Evolutionary conservation across 2,888 invertebrate species (phyloP), one percentile per base, ranked within the genome.

Genomic region (Pyrrhosoma nymphula): DNA sequence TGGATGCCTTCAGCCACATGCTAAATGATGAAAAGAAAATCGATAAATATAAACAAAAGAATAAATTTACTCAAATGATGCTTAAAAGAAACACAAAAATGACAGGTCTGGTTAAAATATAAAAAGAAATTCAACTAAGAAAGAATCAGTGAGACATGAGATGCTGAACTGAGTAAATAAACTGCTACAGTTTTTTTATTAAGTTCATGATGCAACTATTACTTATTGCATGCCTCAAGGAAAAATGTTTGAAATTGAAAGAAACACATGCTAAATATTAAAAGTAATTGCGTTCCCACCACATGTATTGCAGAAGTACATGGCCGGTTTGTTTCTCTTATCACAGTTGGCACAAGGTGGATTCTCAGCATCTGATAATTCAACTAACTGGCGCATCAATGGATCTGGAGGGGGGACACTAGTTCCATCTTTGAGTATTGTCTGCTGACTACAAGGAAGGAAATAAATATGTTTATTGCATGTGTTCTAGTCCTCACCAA

Each of bases 241-340:
- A 82, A 35, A 56, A 20, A 23, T 26, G 55, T 55, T 10, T 56
- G 0, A 55, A 90, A 56, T 90, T 23, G 30, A 55, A 95, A 56
- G 56, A 39, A 95, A 95, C 69, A 95, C 95, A 95, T 95, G 95
- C 95, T 91, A 39, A 47, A 95, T 69, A 95, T 26, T 55, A 60
- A 95, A 47, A 82, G 35, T 82, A 82, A 35, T 18, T 35, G 82
- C 82, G 90, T 95, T 96, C 96, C 96, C 97, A 98, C 98, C 98
- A 96, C 98, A 98, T 93, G 98, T 98, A 96, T 98, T 98, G 97
- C 98, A 98, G 97, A 98, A 98, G 97, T 97, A 98, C 98, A 98
- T 98, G 95, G 98, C 98, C 95, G 97, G 97, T 96, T 98, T 97
- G 96, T 98, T 98, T 47, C 98, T 97, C 96, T 98, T 98, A 97